Evolutionary conservation across 2,888 invertebrate genomes (phyloP), one percentile per base, ranked within the genome.

Genomic region (Ptychoptera albimana): DNA sequence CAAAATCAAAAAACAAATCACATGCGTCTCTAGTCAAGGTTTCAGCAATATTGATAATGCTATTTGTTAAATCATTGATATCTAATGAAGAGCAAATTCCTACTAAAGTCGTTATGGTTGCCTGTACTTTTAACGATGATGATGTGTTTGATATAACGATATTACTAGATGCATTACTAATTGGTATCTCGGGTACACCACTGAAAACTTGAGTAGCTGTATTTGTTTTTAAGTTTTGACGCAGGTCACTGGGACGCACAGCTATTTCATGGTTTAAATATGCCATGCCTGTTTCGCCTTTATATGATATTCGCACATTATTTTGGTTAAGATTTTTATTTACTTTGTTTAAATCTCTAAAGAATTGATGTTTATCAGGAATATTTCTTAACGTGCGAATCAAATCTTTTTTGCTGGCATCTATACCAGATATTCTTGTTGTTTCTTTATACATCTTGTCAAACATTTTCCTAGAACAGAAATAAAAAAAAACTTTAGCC

Each of bases 311-410:
- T 7, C 57, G 55, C 1, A 62, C 50, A 2, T 54, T 55, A 15
- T 47, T 44, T 16, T 43, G 13, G 29, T 46, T 46, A n/a, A 47
- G 23, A 32, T 45, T 29, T 29, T 43, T 44, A 30, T 52, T 52
- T 9, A 52, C 40, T 50, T 58, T 61, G 44, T 56, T 53, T 8
- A 62, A 49, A 52, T 63, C 62, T 45, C 60, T 61, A 8, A 63
- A 54, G 44, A 59, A 55, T 46, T 60, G 57, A 3, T 55, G 54
- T 8, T 36, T 29, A 9, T 56, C 55, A 1, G 61, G 61, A 45
- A 60, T 55, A 44, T 59, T 60, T 44, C 58, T 60, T 3, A 57
- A 54, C 34, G 53, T 53, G 3, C 63, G 61, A 44, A 63, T 58
- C 2, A 63, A 52, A 49, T 61, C 61, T 9, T 53, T 48, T 48